phyloP scores from a whole-genome alignment of 1,140 invertebrate species.

The Monochamus saltuarius region DNA sequence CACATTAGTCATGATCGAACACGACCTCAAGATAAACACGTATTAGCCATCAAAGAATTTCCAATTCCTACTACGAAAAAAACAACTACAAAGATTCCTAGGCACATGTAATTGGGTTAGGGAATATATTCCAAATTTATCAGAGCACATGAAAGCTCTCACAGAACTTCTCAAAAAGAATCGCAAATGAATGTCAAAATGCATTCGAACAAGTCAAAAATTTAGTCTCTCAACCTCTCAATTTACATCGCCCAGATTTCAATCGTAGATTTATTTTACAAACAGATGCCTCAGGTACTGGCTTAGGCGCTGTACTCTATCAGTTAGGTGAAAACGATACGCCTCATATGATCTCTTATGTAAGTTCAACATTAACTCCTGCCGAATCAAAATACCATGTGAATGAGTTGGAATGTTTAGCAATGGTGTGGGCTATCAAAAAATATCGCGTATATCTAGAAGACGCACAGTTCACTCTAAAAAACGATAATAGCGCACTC shows the following conservation, averaged over 20 bases:
- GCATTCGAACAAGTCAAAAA: constrained; percentile 42
- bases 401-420: constrained; percentile 52
- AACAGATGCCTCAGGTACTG: constrained; percentile 18
- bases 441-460: constrained; percentile 45
- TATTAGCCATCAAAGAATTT: constrained; percentile 29
- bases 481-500: constrained; percentile 22
- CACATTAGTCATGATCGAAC: constrained; percentile 24
- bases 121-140: constrained; percentile 32
- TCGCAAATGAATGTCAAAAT: constrained; percentile 19
- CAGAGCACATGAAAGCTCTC: constrained; percentile 28
- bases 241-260: constrained; percentile 24
- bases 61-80: constrained; percentile 27
- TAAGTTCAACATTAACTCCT: constrained; percentile 19
- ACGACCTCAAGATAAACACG: constrained; percentile 33
- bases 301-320: constrained; percentile 25
- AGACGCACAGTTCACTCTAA: constrained; percentile 26
- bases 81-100: constrained; percentile 36
- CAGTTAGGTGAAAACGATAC: constrained; percentile 4
- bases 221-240: constrained; percentile 26
- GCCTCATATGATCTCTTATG: constrained; percentile 20
- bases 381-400: constrained; percentile 24
- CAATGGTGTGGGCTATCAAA: constrained; percentile 50
- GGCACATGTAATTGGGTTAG: constrained; percentile 36
- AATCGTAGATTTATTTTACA: constrained; percentile 18
- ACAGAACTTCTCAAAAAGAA: constrained; percentile 20